These are phyloP conservation scores for Tenthredo mesomela DNA, from an alignment of 2,888 invertebrate genomes.

Conservation along the genomic window DNA sequence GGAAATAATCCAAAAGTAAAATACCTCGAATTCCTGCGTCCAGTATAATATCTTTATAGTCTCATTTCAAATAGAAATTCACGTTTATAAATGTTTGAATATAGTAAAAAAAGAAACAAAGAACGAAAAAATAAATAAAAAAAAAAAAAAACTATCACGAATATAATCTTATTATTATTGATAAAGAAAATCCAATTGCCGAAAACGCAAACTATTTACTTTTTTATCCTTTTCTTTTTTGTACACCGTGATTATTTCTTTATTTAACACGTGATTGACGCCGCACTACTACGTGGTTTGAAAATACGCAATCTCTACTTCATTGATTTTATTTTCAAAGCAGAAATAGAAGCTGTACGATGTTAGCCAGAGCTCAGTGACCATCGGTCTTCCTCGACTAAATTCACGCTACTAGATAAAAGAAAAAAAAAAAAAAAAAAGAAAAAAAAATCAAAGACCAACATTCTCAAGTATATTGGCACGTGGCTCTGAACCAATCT, in stretches of 20 bases:
- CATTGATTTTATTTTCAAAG: constrained; percentile 39
- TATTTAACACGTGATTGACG: background rate
- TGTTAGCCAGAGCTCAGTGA: constrained; percentile 35
- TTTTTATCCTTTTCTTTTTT: background rate
- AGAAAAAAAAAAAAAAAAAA: background rate
- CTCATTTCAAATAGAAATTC: background rate
- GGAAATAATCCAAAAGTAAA: background rate
- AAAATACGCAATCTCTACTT: constrained; percentile 29
- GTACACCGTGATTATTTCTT: background rate
- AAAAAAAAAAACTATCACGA: background rate
- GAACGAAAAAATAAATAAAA: background rate
- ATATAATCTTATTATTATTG: background rate
- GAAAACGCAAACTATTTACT: background rate
- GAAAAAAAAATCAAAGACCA: background rate
- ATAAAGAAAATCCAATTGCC: background rate
- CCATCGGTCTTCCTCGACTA: constrained; percentile 8
- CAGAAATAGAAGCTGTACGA: constrained; percentile 41
- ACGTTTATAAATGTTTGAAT: background rate
- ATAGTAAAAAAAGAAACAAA: background rate
- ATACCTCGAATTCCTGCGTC: background rate
- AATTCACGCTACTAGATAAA: background rate
- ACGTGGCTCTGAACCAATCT: background rate
- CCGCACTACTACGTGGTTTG: constrained; percentile 13
- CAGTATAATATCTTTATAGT: background rate
- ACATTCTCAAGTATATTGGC: background rate